Evolutionary conservation across 2,888 invertebrate species (phyloP).

Genomic region (Lamproptera curius): DNA sequence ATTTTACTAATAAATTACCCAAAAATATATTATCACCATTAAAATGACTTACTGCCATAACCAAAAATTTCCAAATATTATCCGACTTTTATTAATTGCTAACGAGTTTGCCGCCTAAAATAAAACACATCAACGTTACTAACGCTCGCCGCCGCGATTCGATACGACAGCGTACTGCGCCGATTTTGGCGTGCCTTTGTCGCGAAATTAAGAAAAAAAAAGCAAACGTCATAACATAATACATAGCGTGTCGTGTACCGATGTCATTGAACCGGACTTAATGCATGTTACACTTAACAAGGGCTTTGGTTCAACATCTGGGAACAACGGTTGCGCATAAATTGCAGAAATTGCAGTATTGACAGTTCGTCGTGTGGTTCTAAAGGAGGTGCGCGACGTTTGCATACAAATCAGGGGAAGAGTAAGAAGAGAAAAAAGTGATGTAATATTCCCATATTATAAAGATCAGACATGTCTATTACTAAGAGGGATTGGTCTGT

Average conservation of each 20-base stretch:
- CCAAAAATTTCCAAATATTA: too few species aligned
- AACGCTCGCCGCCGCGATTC: constrained; percentile 3
- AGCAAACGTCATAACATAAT: constrained; percentile 3
- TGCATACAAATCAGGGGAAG: constrained; percentile 36
- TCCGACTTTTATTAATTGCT: too few species aligned
- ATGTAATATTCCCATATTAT: too few species aligned
- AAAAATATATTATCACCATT: too few species aligned
- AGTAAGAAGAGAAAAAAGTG: constrained; percentile 21
- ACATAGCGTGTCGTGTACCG: constrained; percentile 2
- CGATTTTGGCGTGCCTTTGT: constrained; percentile 8
- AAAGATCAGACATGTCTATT: too few species aligned
- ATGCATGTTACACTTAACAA: constrained; percentile 16
- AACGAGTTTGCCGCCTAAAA: too few species aligned
- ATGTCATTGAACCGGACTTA: constrained; percentile 16
- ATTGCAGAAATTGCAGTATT: constrained; percentile 28
- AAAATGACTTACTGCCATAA: too few species aligned
- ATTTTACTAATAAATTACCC: too few species aligned
- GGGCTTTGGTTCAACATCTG: constrained; percentile 14
- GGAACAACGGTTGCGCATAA: constrained; percentile 19
- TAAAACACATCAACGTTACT: too few species aligned
- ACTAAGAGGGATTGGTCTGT: too few species aligned
- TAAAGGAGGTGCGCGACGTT: constrained; percentile 26
- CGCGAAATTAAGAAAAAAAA: constrained; percentile 6
- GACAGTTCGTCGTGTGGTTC: constrained; percentile 26
- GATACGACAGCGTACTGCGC: constrained; percentile 1